Evolutionary conservation across 2,113 vertebrate genomes (phyloP), one percentile per base, ranked within the genome.

Genomic region (Irena cyanogastra): DNA sequence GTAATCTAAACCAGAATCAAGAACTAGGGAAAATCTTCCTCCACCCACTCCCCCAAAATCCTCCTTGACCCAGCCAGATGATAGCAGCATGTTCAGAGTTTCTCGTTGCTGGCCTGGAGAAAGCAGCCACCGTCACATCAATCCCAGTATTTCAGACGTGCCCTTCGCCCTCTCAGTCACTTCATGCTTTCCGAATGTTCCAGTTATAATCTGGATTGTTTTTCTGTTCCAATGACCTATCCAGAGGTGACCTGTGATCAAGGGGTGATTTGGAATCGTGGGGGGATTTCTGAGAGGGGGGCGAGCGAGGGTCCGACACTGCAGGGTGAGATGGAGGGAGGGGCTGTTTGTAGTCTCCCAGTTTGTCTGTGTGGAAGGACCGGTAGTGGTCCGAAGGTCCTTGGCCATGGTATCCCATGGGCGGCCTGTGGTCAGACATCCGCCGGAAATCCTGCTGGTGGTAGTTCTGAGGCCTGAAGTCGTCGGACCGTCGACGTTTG

Each of bases 361-460:
- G 41, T 92, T 98, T 98, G 96, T 99, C 99, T 22, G 98, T 96
- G 96, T 99, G 98, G 97, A 99, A 99, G 77, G 98, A 97, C 84
- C 99, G 95, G 94, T 99, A 99, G 95, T 99, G 99, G 85, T 99
- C 99, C 1, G 98, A 97, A 24, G 98, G 98, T 17, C 98, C 97
- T 16, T 98, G 98, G 57, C 98, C 97, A 3, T 98, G 98, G 95
- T 98, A 98, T 1, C 98, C 98, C 97, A 98, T 97, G 10, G 98
- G 84, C 0, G 98, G 97, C 28, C 99, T 97, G 97, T 99, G 99
- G 47, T 99, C 99, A 7, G 99, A 98, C 98, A 99, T 98, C 87
- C 99, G 96, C 64, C 99, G 97, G 97, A 99, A 99, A 97, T 99
- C 99, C 98, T 99, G 99, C 86, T 98, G 98, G 82, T 99, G 98